Conservation (phyloP, 2,113 vertebrate genomes). For the Circaetus gallicus region DNA sequence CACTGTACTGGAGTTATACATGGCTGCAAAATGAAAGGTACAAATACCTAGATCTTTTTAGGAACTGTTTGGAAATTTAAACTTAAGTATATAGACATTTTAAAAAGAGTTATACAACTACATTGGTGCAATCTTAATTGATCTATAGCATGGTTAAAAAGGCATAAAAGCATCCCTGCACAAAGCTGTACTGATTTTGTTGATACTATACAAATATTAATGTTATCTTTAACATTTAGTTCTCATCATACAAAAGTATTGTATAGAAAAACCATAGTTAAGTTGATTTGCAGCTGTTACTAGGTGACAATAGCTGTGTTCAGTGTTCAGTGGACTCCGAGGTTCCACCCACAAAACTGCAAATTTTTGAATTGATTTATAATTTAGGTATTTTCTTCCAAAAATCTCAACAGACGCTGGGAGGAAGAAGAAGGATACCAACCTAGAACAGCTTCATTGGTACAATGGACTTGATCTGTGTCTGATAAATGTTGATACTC, state of each 20-base stretch:
- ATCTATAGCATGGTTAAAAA: neutral
- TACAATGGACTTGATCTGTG: neutral
- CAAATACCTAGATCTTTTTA: neutral
- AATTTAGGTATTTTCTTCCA: neutral
- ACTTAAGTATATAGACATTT: neutral
- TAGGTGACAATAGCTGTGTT: neutral
- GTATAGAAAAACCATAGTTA: neutral
- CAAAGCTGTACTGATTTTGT: neutral
- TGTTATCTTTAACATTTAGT: neutral
- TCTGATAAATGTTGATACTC: neutral
- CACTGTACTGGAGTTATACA: neutral
- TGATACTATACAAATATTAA: neutral
- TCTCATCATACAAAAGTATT: neutral
- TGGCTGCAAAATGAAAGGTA: neutral
- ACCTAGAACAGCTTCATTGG: neutral
- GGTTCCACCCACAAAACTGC: neutral
- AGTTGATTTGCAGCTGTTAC: neutral
- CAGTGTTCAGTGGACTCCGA: neutral
- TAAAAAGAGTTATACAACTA: neutral
- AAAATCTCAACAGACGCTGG: neutral
- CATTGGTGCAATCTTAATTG: neutral
- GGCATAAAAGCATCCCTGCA: neutral
- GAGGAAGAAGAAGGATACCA: neutral
- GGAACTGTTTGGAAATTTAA: neutral
- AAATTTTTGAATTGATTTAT: neutral